Evolutionary conservation across 2,797 vertebrate genomes (phyloP), one percentile per base, ranked within the genome.

Genomic region (Oceanodroma leucorhoa): DNA sequence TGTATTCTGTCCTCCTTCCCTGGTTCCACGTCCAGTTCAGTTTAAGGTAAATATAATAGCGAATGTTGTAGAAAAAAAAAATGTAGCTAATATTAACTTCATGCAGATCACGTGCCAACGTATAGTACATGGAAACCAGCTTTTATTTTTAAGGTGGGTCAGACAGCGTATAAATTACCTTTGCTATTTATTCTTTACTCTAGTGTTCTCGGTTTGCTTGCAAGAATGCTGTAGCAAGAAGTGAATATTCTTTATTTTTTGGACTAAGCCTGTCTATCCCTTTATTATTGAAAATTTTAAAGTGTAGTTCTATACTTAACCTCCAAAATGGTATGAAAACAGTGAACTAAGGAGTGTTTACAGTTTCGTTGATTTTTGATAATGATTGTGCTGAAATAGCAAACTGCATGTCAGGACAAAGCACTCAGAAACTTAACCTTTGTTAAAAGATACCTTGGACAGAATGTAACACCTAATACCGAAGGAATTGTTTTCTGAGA

Each of bases 91-190:
- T 24, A 26, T 24, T 51, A 22, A 24, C 24, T 82, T 50, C 20
- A 10, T 34, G 16, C 27, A 70, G 34, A 21, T 61, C 1, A 0
- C 2, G 1, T 69, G 34, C 17, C 20, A 57, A 10, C 13, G 18
- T 17, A 8, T 3, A 46, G 19, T 30, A 22, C 0, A 0, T 38
- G 14, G 30, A 14, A 73, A 86, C 29, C 9, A 15, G 34, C 7
- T 1, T 14, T 20, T 6, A 8, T 21, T 84, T 65, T 23, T 32
- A 10, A 64, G 18, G 18, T 62, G 12, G 1, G 12, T 80, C 34
- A 83, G 38, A 26, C 7, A 40, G 22, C 8, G 9, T 46, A 16
- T 60, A 29, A 58, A 65, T 36, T 71, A 36, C 14, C 40, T 87
- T 73, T 64, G 19, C 60, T 43, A 5, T 32, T 19, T 69, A 5